Conservation (phyloP, 2,888 invertebrate genomes). For the Diplolepis rosae region DNA sequence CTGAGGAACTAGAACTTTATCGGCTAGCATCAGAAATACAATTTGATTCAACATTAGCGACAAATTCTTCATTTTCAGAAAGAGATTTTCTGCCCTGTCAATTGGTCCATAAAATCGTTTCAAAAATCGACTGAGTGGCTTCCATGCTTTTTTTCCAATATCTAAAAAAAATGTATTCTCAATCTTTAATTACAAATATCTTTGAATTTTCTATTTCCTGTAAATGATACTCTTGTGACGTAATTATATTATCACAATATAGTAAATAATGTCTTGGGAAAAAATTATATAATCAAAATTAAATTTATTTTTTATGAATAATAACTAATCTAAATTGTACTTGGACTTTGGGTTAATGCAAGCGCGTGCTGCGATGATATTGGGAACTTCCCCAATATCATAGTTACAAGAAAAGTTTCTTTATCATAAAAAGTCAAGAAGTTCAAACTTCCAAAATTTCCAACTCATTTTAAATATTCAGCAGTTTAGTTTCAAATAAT, state of each 20-base stretch:
- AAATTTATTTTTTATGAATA: background rate
- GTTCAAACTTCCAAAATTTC: too few species aligned
- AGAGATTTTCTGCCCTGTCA: conserved; percentile 79
- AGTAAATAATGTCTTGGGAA: background rate
- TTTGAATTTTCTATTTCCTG: background rate
- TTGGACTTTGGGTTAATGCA: too few species aligned
- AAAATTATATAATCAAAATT: background rate
- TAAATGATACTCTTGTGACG: too few species aligned
- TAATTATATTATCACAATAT: background rate
- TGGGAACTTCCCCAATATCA: too few species aligned
- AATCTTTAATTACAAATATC: background rate
- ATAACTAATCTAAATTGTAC: too few species aligned
- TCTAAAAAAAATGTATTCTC: conserved; percentile 39
- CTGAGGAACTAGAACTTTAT: conserved; percentile 78
- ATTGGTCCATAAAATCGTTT: conserved; percentile 77
- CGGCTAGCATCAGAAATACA: conserved; percentile 84
- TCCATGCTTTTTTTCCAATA: conserved; percentile 53
- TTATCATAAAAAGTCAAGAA: too few species aligned
- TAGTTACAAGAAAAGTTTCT: too few species aligned
- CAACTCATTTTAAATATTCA: too few species aligned
- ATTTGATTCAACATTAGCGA: conserved; percentile 83
- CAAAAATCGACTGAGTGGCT: conserved; percentile 55
- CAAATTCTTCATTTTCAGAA: conserved; percentile 82
- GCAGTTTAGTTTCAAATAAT: too few species aligned
- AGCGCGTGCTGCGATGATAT: too few species aligned